Base-by-base conservation (phyloP, 2,888 invertebrate species). In the Hemicrepidius hirtus region DNA sequence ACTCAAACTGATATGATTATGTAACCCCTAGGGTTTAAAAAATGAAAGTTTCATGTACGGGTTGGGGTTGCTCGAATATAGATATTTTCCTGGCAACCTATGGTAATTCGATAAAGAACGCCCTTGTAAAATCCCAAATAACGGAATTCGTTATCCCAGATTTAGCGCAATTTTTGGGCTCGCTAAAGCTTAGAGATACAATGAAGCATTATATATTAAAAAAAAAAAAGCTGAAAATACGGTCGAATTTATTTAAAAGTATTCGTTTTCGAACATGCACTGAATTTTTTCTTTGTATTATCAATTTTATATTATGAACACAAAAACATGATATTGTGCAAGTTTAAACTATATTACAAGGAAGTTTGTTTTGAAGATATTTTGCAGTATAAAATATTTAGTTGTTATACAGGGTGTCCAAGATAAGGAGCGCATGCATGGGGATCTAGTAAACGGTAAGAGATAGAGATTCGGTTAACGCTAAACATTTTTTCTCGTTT, bases 81-180 rank as follows among this genome's bases (percentile, higher is more conserved):
- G 53, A 28, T 21, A 53, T 53, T 53, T 28, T 10, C n/a, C 28
- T 13, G 13, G 13, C 53, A 53, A 28, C 53, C 53, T 53, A 53
- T 53, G 53, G 53, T 53, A 53, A 53, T 53, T 53, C n/a, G 53
- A 53, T 53, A 53, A 53, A 53, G 13, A 53, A 53, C 53, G 53
- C 53, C 28, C 28, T 53, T 53, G 28, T 28, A 28, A 24, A 53
- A 53, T 24, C 32, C 53, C 21, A 53, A 53, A 53, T 21, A 53
- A 53, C 28, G 5, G 53, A 53, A 53, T 53, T 53, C 53, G 53
- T 53, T 53, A 53, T 53, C 53, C 53, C 53, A 28, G 53, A 53
- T 53, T 53, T 53, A 53, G 16, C 32, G 53, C 28, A 28, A n/a
- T 53, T 49, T 49, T 49, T 49, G 18, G 49, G 49, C 20, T 53